phyloP scores from a whole-genome alignment of 2,888 invertebrate species.

The Mimumesa dahlbomi region DNA sequence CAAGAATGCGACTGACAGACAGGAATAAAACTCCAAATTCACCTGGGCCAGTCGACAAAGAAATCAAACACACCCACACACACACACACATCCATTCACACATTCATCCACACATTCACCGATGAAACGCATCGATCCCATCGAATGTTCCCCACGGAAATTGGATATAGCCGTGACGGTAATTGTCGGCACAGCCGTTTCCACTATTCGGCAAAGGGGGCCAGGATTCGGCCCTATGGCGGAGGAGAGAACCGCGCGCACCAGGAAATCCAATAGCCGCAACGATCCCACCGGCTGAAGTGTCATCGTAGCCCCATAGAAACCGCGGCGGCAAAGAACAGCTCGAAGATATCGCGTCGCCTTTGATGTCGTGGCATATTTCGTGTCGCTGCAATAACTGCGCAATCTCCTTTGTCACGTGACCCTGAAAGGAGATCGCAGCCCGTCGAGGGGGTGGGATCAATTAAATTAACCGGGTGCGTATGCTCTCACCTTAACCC shows the following conservation, averaged over 20 bases:
- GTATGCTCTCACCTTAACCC: too few relatives aligned
- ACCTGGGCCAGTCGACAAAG: too few relatives aligned
- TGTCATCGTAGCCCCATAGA: constrained; percentile 45
- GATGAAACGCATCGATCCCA: constrained; percentile 6
- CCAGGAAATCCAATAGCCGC: constrained; percentile 54
- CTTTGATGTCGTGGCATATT: constrained; percentile 40
- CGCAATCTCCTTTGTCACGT: constrained; percentile 45
- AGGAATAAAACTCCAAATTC: too few relatives aligned
- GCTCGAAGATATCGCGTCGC: constrained; percentile 26
- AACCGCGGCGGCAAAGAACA: constrained; percentile 33
- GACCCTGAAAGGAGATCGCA: constrained; percentile 28
- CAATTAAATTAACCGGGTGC: constrained; percentile 34
- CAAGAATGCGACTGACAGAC: too few relatives aligned
- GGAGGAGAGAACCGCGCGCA: background rate
- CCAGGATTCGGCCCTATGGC: constrained; percentile 1
- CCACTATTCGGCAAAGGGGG: background rate
- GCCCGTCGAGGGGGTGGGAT: constrained; percentile 13
- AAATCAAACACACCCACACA: too few relatives aligned
- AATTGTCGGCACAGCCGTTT: constrained; percentile 17
- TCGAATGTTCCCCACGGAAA: constrained; percentile 22
- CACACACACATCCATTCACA: too few relatives aligned
- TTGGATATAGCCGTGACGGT: constrained; percentile 27
- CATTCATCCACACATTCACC: background rate
- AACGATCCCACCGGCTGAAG: constrained; percentile 33
- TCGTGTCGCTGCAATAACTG: constrained; percentile 46